These are phyloP conservation scores for Scopus umbretta DNA, from an alignment of 2,113 vertebrate genomes.

Conservation along the genomic window DNA sequence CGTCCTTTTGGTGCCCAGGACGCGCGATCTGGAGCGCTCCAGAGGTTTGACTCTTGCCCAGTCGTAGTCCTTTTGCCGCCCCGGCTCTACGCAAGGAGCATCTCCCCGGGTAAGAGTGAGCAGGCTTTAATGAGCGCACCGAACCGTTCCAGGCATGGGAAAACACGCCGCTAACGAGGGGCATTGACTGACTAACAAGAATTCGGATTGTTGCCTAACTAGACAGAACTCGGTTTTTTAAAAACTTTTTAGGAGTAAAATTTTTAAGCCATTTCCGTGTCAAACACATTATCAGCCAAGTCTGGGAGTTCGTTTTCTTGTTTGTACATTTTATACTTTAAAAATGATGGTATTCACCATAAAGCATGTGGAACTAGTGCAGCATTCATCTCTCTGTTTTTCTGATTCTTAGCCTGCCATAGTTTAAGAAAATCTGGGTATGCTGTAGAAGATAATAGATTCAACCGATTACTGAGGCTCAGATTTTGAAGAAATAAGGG, in stretches of 20 bases:
- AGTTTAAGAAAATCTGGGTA: neutral
- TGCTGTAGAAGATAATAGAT: neutral
- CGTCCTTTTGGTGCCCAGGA: rapidly evolving
- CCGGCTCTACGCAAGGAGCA: neutral
- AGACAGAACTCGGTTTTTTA: neutral
- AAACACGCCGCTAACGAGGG: neutral
- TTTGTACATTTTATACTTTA: neutral
- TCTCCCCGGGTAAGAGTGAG: neutral
- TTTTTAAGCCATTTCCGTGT: neutral
- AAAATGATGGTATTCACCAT: neutral
- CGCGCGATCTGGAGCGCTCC: neutral
- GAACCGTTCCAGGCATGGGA: rapidly evolving
- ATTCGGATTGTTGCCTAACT: neutral
- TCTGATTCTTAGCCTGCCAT: neutral
- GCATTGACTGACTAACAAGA: neutral
- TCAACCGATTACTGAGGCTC: neutral
- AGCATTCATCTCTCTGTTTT: neutral
- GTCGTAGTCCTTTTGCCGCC: too few species aligned
- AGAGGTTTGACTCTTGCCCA: neutral
- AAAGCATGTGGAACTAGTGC: neutral
- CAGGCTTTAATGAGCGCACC: neutral
- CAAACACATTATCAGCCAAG: neutral
- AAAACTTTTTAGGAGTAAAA: neutral
- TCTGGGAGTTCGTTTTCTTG: neutral
- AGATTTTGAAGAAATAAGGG: neutral